These are phyloP conservation scores for Campoplex capitator DNA, from an alignment of 2,888 invertebrate species.

Conservation along the genomic window DNA sequence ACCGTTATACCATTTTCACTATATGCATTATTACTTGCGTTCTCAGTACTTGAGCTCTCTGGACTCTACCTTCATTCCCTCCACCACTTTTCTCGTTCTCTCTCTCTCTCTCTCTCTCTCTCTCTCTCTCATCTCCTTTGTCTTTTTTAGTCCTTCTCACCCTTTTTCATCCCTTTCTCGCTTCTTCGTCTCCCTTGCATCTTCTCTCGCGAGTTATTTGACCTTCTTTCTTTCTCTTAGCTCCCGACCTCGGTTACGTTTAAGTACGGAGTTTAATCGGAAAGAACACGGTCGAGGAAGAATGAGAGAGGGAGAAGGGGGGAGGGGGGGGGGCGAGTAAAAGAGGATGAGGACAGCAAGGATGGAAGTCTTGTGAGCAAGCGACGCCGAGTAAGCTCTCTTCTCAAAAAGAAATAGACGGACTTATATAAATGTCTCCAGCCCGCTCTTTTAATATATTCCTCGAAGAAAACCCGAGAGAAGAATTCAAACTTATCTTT, in stretches of 20 bases:
- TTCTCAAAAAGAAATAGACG: conserved; percentile 57
- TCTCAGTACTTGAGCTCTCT: conserved; percentile 48
- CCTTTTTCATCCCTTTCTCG: not conserved
- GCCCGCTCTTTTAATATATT: conserved; percentile 51
- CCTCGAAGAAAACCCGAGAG: conserved; percentile 44
- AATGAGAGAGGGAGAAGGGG: not conserved
- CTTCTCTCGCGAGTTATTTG: conserved; percentile 48
- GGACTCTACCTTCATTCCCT: conserved; percentile 41
- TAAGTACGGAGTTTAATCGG: conserved; percentile 65
- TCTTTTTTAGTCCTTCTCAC: not conserved
- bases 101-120: conserved; percentile 30
- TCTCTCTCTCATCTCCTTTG: not conserved
- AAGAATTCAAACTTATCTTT: conserved; percentile 54
- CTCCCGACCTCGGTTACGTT: conserved; percentile 63
- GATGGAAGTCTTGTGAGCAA: conserved; percentile 25
- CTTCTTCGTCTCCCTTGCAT: conserved; percentile 36
- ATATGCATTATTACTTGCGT: conserved; percentile 72
- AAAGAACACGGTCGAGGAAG: conserved; percentile 36
- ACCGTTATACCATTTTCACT: conserved; percentile 78
- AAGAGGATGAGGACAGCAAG: conserved; percentile 8
- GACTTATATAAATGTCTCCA: conserved; percentile 65
- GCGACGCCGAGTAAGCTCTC: conserved; percentile 54
- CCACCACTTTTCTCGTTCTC: conserved; percentile 20
- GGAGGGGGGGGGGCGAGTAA: not conserved
- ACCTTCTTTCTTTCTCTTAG: conserved; percentile 51